Conservation (phyloP, 2,888 invertebrate species). For the Corbicula japonica region DNA sequence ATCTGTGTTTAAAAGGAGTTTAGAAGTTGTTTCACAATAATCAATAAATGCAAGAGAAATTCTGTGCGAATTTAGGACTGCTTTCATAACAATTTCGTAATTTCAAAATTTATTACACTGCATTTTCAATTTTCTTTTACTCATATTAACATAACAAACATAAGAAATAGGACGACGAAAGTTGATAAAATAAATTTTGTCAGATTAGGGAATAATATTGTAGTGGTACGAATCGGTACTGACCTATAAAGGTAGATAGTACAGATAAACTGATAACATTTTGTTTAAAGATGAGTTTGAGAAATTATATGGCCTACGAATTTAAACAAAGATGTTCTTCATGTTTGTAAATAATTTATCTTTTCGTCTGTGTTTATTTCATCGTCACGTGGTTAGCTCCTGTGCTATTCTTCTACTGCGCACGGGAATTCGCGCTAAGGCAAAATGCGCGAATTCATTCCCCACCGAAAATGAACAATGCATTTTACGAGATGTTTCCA, state of each 20-base stretch:
- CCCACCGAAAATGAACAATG: no score
- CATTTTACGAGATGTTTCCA: no score
- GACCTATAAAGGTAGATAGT: conserved; percentile 29
- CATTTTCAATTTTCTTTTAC: background rate
- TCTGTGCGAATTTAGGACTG: background rate
- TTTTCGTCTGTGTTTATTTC: background rate
- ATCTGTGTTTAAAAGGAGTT: background rate
- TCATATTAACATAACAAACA: background rate
- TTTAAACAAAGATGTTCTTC: background rate
- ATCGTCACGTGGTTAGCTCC: background rate
- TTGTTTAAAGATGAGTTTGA: conserved; percentile 2
- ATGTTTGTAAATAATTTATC: background rate
- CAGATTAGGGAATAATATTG: conserved; percentile 19
- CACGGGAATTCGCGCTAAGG: no score
- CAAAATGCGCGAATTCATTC: no score
- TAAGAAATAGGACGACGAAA: conserved; percentile 3
- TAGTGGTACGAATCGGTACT: conserved; percentile 44
- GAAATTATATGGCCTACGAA: background rate
- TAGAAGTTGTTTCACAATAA: background rate
- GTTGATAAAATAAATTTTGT: background rate
- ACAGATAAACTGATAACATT: conserved; percentile 6
- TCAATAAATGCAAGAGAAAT: background rate
- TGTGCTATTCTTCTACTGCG: background rate
- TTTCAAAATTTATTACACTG: background rate
- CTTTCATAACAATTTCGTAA: background rate